These are phyloP conservation scores for Ephydatia muelleri DNA, from an alignment of 37 sponge, comb jelly and placozoan genomes.

Conservation along the genomic window DNA sequence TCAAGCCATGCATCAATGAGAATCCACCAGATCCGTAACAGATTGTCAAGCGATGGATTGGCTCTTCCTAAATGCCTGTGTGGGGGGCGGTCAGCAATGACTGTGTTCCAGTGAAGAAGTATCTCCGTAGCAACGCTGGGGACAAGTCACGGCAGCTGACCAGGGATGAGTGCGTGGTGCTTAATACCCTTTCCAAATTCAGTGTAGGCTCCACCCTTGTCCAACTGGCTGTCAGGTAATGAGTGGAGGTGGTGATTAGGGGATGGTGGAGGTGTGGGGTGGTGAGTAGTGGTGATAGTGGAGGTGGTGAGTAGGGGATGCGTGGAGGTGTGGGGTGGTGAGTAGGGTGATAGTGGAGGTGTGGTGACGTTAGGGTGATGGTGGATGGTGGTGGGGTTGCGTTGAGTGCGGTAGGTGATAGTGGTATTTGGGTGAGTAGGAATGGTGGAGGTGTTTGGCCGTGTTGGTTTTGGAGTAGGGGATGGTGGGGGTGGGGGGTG, in stretches of 20 bases:
- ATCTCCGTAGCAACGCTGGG: conserved; percentile 47
- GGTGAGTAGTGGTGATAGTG: too few species aligned
- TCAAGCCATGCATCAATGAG: not conserved
- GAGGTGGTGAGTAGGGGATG: too few species aligned
- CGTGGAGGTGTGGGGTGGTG: too few species aligned
- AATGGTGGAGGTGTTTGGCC: conserved; percentile 51
- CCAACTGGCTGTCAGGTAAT: conserved; percentile 71
- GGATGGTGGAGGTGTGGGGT: too few species aligned
- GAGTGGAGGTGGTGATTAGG: too few species aligned
- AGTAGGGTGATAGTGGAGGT: too few species aligned
- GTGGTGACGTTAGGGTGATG: too few species aligned
- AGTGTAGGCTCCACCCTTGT: conserved; percentile 67
- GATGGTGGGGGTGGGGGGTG: too few species aligned
- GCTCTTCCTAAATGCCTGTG: conserved; percentile 80
- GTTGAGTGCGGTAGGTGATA: not conserved
- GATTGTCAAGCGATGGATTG: conserved; percentile 53
- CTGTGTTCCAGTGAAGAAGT: conserved; percentile 45
- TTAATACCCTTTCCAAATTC: conserved; percentile 43
- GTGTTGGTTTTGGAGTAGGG: conserved; percentile 41
- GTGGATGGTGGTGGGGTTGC: not conserved
- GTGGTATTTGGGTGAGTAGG: conserved; percentile 48
- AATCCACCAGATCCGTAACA: conserved; percentile 67
- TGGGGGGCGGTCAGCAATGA: conserved; percentile 67
- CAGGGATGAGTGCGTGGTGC: conserved; percentile 59
- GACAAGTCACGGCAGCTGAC: conserved; percentile 65